Base-by-base conservation (phyloP, 2,113 vertebrate genomes). In the Chrysemys picta region DNA sequence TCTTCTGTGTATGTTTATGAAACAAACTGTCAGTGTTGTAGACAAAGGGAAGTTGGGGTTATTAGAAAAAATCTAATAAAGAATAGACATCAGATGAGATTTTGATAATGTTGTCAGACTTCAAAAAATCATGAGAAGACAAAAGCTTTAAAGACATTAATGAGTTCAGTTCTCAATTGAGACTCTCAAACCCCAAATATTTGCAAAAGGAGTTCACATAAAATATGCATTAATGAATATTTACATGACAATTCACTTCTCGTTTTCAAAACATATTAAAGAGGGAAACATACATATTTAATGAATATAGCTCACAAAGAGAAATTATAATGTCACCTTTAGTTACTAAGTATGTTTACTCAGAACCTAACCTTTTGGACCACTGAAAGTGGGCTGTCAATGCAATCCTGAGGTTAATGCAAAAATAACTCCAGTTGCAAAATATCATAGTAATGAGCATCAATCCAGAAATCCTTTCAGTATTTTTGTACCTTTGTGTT, bases 381-480 rank as follows among this genome's bases (percentile, higher is more conserved):
- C 76, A n/a, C 65, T 59, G 69, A 89, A 96, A 96, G 25, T 19
- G 16, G 13, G 27, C 56, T 95, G 83, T 86, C 12, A 84, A 52
- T 69, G 22, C 2, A 78, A 38, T 8, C 82, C 8, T 65, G 38
- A 75, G 35, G 24, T 85, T 88, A 89, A 78, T 78, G 6, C 29
- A 62, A 31, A 62, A 62, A 62, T 62, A 62, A 62, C 57, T 62
- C 57, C 27, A 62, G 57, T 14, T 62, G 29, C 57, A 62, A 78
- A 88, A 82, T 16, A 90, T 50, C 72, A 87, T 89, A 93, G 93
- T 91, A 95, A 80, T 95, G 84, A 89, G 29, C 85, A 87, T 88
- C 35, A 72, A 49, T 54, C 92, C 92, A 89, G 50, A 95, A 94
- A 93, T 93, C 16, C 59, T 90, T 76, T 95, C 94, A 89, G 5